Evolutionary conservation across 2,113 vertebrate genomes (phyloP), one percentile per base, ranked within the genome.

Genomic region (Ophiodon elongatus): DNA sequence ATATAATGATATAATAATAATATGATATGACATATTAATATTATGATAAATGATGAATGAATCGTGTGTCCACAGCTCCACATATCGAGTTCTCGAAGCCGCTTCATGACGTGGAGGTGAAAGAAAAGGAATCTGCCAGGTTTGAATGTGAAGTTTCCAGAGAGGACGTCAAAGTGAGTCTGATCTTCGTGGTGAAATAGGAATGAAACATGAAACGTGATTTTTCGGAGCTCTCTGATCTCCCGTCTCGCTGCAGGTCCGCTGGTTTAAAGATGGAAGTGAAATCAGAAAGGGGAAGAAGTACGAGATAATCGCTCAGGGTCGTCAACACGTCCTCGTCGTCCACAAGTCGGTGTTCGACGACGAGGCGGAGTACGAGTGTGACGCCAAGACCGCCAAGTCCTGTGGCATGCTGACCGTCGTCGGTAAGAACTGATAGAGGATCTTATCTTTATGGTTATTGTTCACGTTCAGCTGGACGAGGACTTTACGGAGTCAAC

Each of bases 251-350:
- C n/a, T 31, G 0, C 80, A 99, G 98, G 97, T 98, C 72, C 94
- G 96, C 43, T 99, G 98, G 98, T 98, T 98, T 79, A 99, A 97
- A 88, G 98, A 99, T 82, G 98, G 98, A 90, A 95, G 94, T 93
- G 98, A 99, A 96, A 98, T 99, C 85, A 96, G 97, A 91, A 99
- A 99, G 91, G 97, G 98, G 85, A 99, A 99, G 90, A 99, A 99
- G 78, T 99, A 98, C 60, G 98, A 99, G 71, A 98, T 99, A 3
- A 96, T 98, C 35, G 96, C 96, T 57, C 96, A 97, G 92, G 98
- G 98, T 59, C 95, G 95, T 33, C 95, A 97, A 64, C 97, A 94
- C 54, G 91, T 97, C 89, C 97, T 99, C 83, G 92, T 99, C 47
- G 29, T 99, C 90, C 97, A 94, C 93, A 99, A 99, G 94, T 96